Evolutionary conservation across 2,888 invertebrate genomes (phyloP).

Genomic region (Prosopocoilus inquinatus): DNA sequence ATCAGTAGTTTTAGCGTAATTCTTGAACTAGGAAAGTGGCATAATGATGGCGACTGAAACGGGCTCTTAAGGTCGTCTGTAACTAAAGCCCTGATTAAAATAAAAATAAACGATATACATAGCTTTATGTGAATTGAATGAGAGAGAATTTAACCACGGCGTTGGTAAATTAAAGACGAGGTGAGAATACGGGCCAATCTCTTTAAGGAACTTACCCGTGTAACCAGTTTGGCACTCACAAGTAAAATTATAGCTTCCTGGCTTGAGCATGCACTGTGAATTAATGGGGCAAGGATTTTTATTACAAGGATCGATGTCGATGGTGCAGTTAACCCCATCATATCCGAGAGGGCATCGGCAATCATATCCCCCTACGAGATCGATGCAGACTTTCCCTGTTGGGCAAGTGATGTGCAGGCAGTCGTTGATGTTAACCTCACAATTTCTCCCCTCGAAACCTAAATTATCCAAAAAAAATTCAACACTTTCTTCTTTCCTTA

Average conservation of each 20-base stretch:
- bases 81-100: too few species aligned
- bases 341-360: constrained; percentile 77
- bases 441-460: constrained; percentile 64
- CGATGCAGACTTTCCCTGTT: constrained; percentile 62
- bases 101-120: too few species aligned
- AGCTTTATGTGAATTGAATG: too few species aligned
- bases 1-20: too few species aligned
- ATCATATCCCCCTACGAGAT: constrained; percentile 74
- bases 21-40: too few species aligned
- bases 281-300: constrained; percentile 69
- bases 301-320: constrained; percentile 60
- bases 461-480: constrained; percentile 15
- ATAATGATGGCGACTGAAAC: too few species aligned
- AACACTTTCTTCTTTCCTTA: not conserved
- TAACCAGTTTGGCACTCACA: constrained; percentile 72
- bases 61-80: too few species aligned
- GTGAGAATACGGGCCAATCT: too few species aligned
- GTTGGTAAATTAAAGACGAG: too few species aligned
- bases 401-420: constrained; percentile 58
- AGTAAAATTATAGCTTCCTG: constrained; percentile 58
- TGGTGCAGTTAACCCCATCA: constrained; percentile 64
- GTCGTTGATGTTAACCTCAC: constrained; percentile 67
- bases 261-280: constrained; percentile 54
- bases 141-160: too few species aligned
- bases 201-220: constrained; percentile 64